A percentile compares a stretch with the other conserved stretches of the same genome.
phyloP scores from a whole-genome alignment of 30 jellyfish, hydroid and myxozoan species.

The Phacellophora camtschatica region DNA sequence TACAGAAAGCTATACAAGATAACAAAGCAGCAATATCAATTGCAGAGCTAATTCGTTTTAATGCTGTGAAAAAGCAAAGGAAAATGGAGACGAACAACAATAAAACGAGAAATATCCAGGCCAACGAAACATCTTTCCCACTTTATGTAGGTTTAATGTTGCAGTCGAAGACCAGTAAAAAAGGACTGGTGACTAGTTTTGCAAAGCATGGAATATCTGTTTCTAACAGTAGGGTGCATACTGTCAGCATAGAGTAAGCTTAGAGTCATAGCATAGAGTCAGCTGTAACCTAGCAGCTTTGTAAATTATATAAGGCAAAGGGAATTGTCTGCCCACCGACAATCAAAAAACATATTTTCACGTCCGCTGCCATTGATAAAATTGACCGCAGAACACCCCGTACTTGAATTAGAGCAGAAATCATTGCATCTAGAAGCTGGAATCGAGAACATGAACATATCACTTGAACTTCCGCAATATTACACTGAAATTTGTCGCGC shows the following conservation, averaged over 20 bases:
- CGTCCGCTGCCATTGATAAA: background rate
- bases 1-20: background rate
- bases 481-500: background rate
- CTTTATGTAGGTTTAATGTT: background rate
- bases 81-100: background rate
- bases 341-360: background rate
- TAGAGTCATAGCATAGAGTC: too few species aligned
- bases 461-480: background rate
- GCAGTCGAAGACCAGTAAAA: background rate
- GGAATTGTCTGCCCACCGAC: constrained; percentile 28
- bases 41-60: background rate
- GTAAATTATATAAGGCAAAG: background rate
- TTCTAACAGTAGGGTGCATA: background rate
- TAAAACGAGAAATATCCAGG: background rate
- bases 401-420: too few species aligned
- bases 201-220: background rate
- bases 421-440: background rate
- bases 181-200: background rate
- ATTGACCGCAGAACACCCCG: background rate
- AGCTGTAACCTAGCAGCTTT: background rate
- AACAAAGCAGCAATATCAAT: background rate
- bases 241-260: too few species aligned
- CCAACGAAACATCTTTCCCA: background rate
- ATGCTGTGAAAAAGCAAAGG: background rate
- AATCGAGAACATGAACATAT: background rate